A percentile compares a stretch with the other conserved stretches of the same genome.
phyloP scores from a whole-genome alignment of 64 coral and sea anemone species.

The Platygyra sinensis region DNA sequence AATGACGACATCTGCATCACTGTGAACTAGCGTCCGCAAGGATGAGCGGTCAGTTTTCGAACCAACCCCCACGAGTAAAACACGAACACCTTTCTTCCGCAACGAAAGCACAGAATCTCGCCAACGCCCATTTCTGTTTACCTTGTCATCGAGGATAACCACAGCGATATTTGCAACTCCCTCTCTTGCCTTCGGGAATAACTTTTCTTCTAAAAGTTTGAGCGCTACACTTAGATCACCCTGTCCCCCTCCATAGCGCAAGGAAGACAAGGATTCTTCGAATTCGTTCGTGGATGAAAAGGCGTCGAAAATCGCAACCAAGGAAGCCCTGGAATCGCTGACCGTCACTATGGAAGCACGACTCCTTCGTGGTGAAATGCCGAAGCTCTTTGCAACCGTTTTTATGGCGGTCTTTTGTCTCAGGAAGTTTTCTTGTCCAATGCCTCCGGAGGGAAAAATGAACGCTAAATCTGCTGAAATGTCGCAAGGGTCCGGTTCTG shows the following conservation, averaged over 20 bases:
- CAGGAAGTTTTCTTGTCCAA: conserved; percentile 5
- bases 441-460: conserved; percentile 26
- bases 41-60: neutral
- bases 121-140: neutral
- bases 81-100: conserved; percentile 24
- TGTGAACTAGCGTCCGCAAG: neutral
- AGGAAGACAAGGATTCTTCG: neutral
- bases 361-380: neutral
- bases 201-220: conserved; percentile 8
- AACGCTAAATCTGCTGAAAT: conserved; percentile 34
- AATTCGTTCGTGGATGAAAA: conserved; percentile 11
- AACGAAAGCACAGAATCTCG: conserved; percentile 6
- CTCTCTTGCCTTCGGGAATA: conserved; percentile 13
- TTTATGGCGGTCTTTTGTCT: conserved; percentile 31
- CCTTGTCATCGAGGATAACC: neutral
- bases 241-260: neutral
- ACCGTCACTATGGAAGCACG: conserved; percentile 30
- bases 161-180: conserved; percentile 18
- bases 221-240: conserved; percentile 10
- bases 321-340: neutral
- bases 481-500: conserved; percentile 28
- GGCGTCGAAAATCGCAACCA: neutral
- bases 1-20: conserved; percentile 6
- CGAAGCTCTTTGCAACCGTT: conserved; percentile 21
- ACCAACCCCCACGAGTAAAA: conserved; percentile 53